These are phyloP conservation scores for Phoeniculus purpureus DNA, from an alignment of 2,797 vertebrate species.

Conservation along the genomic window DNA sequence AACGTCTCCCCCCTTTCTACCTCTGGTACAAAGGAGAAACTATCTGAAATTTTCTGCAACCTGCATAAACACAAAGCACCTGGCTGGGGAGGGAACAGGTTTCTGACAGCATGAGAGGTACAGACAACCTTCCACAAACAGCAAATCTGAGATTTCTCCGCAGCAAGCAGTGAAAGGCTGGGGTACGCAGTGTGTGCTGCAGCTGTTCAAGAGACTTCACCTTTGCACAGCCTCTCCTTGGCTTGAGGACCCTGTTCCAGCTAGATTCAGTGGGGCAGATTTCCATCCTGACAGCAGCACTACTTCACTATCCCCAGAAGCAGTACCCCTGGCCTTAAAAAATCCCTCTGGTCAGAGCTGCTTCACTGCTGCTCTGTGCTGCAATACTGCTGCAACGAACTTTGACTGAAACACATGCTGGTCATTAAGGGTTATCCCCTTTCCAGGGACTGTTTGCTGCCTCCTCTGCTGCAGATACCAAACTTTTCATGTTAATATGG, in stretches of 20 bases:
- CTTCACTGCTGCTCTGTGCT: not conserved
- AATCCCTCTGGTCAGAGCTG: not conserved
- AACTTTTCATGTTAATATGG: not conserved
- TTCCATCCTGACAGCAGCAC: not conserved
- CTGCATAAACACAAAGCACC: not conserved
- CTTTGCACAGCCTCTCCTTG: not conserved
- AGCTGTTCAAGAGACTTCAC: not conserved
- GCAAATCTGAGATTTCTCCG: not conserved
- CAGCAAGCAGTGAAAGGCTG: not conserved
- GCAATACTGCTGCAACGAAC: not conserved
- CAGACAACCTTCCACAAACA: not conserved
- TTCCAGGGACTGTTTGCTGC: not conserved
- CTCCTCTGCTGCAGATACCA: not conserved
- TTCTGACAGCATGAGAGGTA: not conserved
- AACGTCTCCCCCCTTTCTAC: conserved; percentile 10
- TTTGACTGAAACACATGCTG: not conserved
- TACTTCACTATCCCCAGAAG: not conserved
- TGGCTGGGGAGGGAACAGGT: not conserved
- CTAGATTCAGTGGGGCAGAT: not conserved
- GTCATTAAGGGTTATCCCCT: not conserved
- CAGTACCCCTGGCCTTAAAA: not conserved
- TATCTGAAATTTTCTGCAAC: not conserved
- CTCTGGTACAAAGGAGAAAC: not conserved
- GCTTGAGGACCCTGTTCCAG: not conserved
- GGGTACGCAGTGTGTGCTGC: fast-evolving